A percentile compares a stretch with the other conserved stretches of the same genome.
phyloP scores from a whole-genome alignment of 2,113 vertebrate species.

The Nothoprocta pentlandii region DNA sequence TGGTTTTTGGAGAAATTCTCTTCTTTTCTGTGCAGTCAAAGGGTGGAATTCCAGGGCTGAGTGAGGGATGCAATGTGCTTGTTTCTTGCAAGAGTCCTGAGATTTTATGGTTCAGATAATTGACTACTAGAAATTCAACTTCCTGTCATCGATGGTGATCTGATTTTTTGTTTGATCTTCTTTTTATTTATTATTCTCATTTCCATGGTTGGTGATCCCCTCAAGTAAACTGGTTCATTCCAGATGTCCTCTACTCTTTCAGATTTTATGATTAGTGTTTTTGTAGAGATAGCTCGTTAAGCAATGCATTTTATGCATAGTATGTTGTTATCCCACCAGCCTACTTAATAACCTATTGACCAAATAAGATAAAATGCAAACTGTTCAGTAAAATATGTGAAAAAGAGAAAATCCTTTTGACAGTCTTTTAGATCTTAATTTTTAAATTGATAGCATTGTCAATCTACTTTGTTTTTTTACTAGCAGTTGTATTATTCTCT shows the following conservation, averaged over 20 bases:
- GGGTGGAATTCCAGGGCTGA: neutral
- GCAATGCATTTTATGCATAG: neutral
- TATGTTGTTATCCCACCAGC: neutral
- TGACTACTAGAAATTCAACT: neutral
- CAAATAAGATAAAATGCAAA: neutral
- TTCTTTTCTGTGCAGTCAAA: conserved; percentile 9
- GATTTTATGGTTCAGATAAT: neutral
- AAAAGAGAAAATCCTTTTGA: neutral
- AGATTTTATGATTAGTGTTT: neutral
- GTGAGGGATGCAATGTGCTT: neutral
- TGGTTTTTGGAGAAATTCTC: conserved; percentile 3
- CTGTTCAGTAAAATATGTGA: neutral
- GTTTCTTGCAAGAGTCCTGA: neutral
- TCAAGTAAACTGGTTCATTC: neutral
- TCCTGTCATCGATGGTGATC: neutral
- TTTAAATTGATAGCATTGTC: neutral
- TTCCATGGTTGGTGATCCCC: neutral
- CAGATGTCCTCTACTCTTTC: neutral
- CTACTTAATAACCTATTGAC: neutral
- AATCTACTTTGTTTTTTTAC: neutral
- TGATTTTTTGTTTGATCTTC: neutral
- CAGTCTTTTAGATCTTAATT: neutral
- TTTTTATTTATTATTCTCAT: neutral
- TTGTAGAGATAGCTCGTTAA: neutral
- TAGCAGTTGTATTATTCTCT: accelerated